Percentiles rank a stretch among this genome's conserved stretches.
phyloP scores from a whole-genome alignment of 2,888 invertebrate genomes.

The Brachyopa scutellaris region DNA sequence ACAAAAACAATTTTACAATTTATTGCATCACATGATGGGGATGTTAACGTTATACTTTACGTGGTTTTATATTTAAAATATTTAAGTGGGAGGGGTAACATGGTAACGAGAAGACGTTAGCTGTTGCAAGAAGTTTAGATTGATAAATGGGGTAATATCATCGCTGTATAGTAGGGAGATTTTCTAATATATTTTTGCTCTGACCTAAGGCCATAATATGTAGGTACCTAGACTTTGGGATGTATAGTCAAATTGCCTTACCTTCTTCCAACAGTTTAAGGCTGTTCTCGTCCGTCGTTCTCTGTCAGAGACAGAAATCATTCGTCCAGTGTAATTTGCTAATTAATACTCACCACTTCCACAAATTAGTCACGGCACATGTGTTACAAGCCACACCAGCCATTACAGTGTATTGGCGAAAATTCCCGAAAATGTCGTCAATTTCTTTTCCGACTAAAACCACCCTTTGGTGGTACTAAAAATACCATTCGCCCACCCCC shows the following conservation, averaged over 20 bases:
- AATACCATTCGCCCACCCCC: slow-evolving; percentile 16
- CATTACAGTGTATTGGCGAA: slow-evolving; percentile 33
- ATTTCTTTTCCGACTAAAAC: slow-evolving; percentile 29
- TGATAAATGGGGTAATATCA: not conserved
- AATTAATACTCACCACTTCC: slow-evolving; percentile 63
- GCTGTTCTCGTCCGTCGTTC: no score
- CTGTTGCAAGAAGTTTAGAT: not conserved
- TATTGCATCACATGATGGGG: slow-evolving; percentile 7
- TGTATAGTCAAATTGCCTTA: no score
- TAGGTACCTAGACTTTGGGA: no score
- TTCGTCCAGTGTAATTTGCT: slow-evolving; percentile 42
- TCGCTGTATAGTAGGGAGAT: no score
- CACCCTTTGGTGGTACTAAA: slow-evolving; percentile 39
- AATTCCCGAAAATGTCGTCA: slow-evolving; percentile 23
- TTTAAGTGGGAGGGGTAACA: not conserved
- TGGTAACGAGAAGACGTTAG: not conserved
- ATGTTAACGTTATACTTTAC: not conserved
- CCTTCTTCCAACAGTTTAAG: no score
- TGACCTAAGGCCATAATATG: no score
- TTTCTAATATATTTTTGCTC: no score
- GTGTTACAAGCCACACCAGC: slow-evolving; percentile 29
- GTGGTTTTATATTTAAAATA: not conserved
- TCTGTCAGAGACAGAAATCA: slow-evolving; percentile 13
- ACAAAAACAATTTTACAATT: slow-evolving; percentile 31
- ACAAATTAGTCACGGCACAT: slow-evolving; percentile 55